Base-by-base conservation (phyloP, 2,888 invertebrate genomes). In the Strigamia transsilvanica region DNA sequence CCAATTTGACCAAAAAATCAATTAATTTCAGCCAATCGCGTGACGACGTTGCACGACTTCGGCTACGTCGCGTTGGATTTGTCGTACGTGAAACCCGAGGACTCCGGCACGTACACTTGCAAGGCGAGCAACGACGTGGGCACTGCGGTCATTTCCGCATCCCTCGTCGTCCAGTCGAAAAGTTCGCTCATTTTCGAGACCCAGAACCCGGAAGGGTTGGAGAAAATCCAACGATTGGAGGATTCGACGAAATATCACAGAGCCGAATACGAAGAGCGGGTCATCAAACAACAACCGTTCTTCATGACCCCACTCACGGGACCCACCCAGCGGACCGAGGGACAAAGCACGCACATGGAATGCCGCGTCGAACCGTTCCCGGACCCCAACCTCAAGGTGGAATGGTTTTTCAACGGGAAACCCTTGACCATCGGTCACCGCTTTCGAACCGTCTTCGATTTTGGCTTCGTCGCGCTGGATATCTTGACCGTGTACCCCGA, bases 391-490 rank as follows among this genome's bases (percentile, higher is more conserved):
- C 92, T 97, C 87, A 94, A 95, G 86, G 94, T 96, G 0, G 96
- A 96, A 88, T 97, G 96, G 96, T 93, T 94, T 90, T 96, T 96
- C 86, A 96, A 98, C 88, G 96, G 95, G 79, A 93, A 96, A 88
- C 94, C 96, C 77, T 89, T 96, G 80, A 93, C 93, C 86, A 94
- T 93, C 84, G 95, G 90, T n/a, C 97, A 97, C 87, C 92, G 98
- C 84, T 96, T 95, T 90, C 92, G 96, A 86, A 97, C 97, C 79
- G 94, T 96, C 79, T 95, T 94, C 87, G 98, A 99, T 88, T 99
- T 99, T 88, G 99, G 99, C 78, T 98, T 97, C 88, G 97, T 97
- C 82, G 95, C 98, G 81, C 91, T 99, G 84, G 99, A 99, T 88
- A 94, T 99, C 83, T 91, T 97, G 38, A 94, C 96, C 66, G 97